phyloP scores from a whole-genome alignment of 1,140 invertebrate species.

The Cecropterus lyciades region DNA sequence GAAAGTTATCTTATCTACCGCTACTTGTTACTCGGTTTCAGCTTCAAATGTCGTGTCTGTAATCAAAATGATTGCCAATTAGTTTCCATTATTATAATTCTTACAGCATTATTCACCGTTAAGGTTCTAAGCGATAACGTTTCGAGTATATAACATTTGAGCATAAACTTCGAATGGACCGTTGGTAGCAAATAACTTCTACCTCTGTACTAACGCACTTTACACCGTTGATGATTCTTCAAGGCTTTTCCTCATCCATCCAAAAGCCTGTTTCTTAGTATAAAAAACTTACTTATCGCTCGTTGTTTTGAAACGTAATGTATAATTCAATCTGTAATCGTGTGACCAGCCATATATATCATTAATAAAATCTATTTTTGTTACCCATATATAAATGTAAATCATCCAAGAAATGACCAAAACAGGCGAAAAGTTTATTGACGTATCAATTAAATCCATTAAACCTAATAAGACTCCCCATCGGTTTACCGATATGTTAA shows the following conservation, averaged over 20 bases:
- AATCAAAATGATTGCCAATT: too few relatives aligned
- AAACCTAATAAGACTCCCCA: too few relatives aligned
- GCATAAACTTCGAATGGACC: background rate
- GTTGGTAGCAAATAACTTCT: background rate
- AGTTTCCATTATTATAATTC: background rate
- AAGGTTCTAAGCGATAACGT: background rate
- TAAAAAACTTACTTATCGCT: slow-evolving; percentile 32
- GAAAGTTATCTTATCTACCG: slow-evolving; percentile 11
- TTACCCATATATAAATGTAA: too few relatives aligned
- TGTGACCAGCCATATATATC: background rate
- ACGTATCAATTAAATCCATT: too few relatives aligned
- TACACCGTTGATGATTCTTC: slow-evolving; percentile 32
- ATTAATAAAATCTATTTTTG: background rate
- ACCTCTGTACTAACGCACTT: slow-evolving; percentile 10
- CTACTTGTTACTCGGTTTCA: background rate
- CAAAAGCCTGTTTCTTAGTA: slow-evolving; percentile 35
- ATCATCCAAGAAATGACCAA: too few relatives aligned
- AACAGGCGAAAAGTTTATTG: too few relatives aligned
- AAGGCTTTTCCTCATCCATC: slow-evolving; percentile 52
- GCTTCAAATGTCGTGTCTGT: background rate
- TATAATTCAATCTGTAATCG: background rate
- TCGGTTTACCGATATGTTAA: too few relatives aligned
- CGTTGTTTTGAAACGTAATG: background rate
- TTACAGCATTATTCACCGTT: background rate
- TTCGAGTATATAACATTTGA: background rate